These are phyloP conservation scores for Megastigmus dorsalis DNA, from an alignment of 2,888 invertebrate genomes.

Conservation along the genomic window DNA sequence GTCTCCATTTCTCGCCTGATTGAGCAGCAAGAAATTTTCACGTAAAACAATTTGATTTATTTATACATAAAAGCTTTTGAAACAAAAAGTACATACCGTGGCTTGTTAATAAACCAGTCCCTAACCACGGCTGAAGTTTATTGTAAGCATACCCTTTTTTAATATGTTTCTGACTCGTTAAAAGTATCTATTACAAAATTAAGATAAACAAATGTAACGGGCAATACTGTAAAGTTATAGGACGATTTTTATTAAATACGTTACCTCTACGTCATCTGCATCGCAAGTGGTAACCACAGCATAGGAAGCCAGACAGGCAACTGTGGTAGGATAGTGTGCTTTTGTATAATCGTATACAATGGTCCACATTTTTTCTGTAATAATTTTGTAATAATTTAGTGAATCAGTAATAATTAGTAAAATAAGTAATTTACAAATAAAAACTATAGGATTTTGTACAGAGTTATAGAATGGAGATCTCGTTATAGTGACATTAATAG, in stretches of 20 bases:
- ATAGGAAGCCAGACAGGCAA: constrained; percentile 56
- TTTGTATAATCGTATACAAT: constrained; percentile 32
- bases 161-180: constrained; percentile 38
- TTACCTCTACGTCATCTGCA: constrained; percentile 68
- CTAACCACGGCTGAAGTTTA: constrained; percentile 39
- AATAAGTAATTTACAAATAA: neutral
- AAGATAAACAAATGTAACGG: too few relatives aligned
- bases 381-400: too few relatives aligned
- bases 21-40: too few relatives aligned
- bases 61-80: too few relatives aligned
- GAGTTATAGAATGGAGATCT: too few relatives aligned
- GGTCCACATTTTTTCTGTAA: constrained; percentile 8
- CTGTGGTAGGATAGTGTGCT: constrained; percentile 63
- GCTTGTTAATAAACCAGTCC: constrained; percentile 53
- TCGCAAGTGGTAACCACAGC: constrained; percentile 61
- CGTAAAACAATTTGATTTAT: too few relatives aligned
- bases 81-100: too few relatives aligned
- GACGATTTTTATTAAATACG: too few relatives aligned
- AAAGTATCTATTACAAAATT: constrained; percentile 14
- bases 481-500: too few relatives aligned
- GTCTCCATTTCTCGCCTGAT: constrained; percentile 51
- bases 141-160: constrained; percentile 51
- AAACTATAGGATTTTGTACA: neutral
- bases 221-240: too few relatives aligned
- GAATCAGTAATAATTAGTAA: too few relatives aligned